Percentiles rank a stretch among this genome's conserved stretches.
Evolutionary conservation across 1,140 invertebrate species (phyloP).

Genomic region (Thaumetopoea pityocampa): DNA sequence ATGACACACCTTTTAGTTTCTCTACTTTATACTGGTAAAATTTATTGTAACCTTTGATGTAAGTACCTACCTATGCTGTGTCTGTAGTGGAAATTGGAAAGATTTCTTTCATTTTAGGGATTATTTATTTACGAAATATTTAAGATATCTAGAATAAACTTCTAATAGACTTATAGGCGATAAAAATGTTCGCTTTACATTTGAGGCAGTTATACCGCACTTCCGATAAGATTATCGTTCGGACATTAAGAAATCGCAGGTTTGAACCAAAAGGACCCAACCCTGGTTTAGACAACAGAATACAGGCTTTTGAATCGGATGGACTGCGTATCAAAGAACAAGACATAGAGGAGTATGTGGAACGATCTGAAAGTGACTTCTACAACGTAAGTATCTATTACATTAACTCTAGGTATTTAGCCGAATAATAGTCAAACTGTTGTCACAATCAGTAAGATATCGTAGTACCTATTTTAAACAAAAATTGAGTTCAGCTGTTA

Average conservation of each 20-base stretch:
- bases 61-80: too few relatives aligned
- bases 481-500: too few relatives aligned
- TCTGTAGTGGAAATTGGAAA: too few relatives aligned
- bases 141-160: too few relatives aligned
- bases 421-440: background rate
- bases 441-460: too few relatives aligned
- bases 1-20: too few relatives aligned
- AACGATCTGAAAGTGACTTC: constrained; percentile 53
- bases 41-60: too few relatives aligned
- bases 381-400: constrained; percentile 37
- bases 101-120: too few relatives aligned
- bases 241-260: constrained; percentile 41
- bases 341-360: constrained; percentile 52
- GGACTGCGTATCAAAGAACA: constrained; percentile 44
- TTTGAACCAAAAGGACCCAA: constrained; percentile 27
- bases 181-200: constrained; percentile 43
- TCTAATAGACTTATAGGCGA: too few relatives aligned
- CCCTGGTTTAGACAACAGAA: constrained; percentile 49
- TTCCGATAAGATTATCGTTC: constrained; percentile 44
- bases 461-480: too few relatives aligned
- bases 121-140: too few relatives aligned
- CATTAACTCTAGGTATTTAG: background rate
- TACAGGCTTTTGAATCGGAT: constrained; percentile 44
- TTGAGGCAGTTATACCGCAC: constrained; percentile 32
- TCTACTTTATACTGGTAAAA: too few relatives aligned